These are phyloP conservation scores for Physocephala rufipes DNA, from an alignment of 2,888 invertebrate genomes.

Conservation along the genomic window DNA sequence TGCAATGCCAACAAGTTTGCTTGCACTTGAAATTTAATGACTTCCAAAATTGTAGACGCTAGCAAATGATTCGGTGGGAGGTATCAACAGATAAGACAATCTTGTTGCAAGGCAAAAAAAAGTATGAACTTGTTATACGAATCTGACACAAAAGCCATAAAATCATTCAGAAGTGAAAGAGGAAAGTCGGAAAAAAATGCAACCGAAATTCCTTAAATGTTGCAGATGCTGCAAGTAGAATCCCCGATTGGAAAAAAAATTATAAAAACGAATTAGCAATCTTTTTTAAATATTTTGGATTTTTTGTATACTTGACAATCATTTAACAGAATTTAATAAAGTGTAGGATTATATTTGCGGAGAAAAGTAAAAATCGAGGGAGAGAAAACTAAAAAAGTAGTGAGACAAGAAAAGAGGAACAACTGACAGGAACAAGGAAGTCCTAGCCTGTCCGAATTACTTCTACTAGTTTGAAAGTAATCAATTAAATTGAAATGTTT, in stretches of 20 bases:
- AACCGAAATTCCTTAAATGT: neutral
- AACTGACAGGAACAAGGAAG: neutral
- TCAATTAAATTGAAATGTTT: slow-evolving; percentile 14
- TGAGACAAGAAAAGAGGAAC: neutral
- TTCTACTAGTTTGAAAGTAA: neutral
- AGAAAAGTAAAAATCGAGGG: neutral
- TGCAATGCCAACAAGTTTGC: slow-evolving; percentile 1
- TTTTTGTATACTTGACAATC: neutral
- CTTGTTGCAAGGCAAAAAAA: neutral
- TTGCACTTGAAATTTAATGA: slow-evolving; percentile 26
- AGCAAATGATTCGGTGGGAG: neutral
- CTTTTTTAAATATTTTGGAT: neutral
- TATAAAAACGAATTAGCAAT: neutral
- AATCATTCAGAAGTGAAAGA: neutral
- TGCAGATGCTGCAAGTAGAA: slow-evolving; percentile 2
- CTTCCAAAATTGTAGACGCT: slow-evolving; percentile 24
- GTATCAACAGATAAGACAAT: neutral
- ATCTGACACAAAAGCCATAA: neutral
- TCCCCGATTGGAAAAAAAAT: neutral
- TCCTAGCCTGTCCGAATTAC: neutral
- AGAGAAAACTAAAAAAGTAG: neutral
- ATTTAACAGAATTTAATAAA: too few species aligned
- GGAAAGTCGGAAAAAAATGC: neutral
- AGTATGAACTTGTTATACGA: neutral
- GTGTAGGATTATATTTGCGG: too few species aligned